Evolutionary conservation across 2,888 invertebrate species (phyloP), one percentile per base, ranked within the genome.

Genomic region (Molorchus minor): DNA sequence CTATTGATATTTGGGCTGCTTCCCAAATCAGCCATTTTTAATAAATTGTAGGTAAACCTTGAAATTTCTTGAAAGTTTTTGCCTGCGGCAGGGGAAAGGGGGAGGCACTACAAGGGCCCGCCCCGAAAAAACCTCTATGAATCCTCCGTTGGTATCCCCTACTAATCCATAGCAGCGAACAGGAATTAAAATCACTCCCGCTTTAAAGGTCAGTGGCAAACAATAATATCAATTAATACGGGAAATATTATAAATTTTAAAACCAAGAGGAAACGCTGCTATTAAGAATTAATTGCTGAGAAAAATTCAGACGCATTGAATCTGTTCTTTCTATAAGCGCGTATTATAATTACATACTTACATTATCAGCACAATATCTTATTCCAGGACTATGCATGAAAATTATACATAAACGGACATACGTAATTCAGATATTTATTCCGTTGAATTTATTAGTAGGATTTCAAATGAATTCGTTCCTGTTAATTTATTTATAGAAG

Each of bases 241-340:
- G 51, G 56, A 57, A 44, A 51, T 38, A 44, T 21, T 46, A 51
- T 20, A 19, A 29, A 36, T 51, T 30, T 13, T 19, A 57, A 52
- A 52, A 52, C 21, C 13, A 13, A 17, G 12, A 17, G 38, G 7
- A 41, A 57, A 44, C 51, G 49, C 36, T 38, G 44, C 45, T 25
- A 56, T 46, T 56, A 46, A 21, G 45, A 44, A 57, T 36, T 41
- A 57, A 57, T 51, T 57, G 56, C 36, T 57, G 56, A 44, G 51
- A 57, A 57, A 36, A 57, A 51, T 19, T 33, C 20, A 15, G 38
- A 36, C 38, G 44, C 51, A 51, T 57, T 57, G 56, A 51, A 51
- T 51, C 29, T 13, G 12, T 44, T 38, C 38, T n/a, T n/a, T n/a
- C n/a, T 19, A 4, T 8, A 29, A 30, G 12, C 29, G 35, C 51